Conservation (phyloP, 2,113 vertebrate genomes). For the Ramphastos sulfuratus region DNA sequence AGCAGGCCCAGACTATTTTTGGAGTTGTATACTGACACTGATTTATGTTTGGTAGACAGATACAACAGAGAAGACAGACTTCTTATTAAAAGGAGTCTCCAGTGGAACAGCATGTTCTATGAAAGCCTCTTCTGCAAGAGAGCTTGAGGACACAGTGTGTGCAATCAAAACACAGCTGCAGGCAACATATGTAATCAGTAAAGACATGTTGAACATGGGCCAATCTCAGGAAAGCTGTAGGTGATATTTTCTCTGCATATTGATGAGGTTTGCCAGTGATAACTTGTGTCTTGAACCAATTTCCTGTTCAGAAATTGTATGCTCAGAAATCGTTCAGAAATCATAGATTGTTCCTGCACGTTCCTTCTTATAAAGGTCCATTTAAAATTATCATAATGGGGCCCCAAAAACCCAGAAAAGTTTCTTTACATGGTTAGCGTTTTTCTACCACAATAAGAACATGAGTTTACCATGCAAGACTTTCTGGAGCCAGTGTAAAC, state of each 20-base stretch:
- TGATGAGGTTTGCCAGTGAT: conserved; percentile 37
- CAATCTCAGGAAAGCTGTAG: conserved; percentile 36
- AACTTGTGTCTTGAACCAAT: conserved; percentile 45
- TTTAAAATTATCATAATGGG: not conserved
- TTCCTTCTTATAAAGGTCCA: not conserved
- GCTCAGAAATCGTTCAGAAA: conserved; percentile 8
- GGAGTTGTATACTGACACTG: not conserved
- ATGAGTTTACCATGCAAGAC: not conserved
- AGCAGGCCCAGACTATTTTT: conserved; percentile 15
- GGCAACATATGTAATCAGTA: conserved; percentile 18
- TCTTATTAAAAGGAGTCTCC: not conserved
- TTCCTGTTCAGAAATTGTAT: conserved; percentile 41
- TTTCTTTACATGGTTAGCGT: not conserved
- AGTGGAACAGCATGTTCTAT: conserved; percentile 11
- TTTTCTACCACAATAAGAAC: not conserved
- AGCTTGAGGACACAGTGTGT: conserved; percentile 13
- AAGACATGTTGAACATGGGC: conserved; percentile 11
- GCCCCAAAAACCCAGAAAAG: accelerated
- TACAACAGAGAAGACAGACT: not conserved
- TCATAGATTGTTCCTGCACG: not conserved
- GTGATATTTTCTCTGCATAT: conserved; percentile 23
- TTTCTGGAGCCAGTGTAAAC: not conserved
- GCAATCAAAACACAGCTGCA: conserved; percentile 29
- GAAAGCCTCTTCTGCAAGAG: not conserved
- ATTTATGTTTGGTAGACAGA: conserved; percentile 49